Conservation (phyloP, 2,113 vertebrate genomes). For the cattle (Bos taurus) region ARS-UCD2.0 NC_037339.1:44972501-44973000, state of each 20-base stretch:
- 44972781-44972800: background rate
- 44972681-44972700: background rate
- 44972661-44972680: background rate
- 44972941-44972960: background rate
- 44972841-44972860: background rate
- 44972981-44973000: background rate
- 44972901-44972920: background rate
- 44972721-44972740: background rate
- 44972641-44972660: background rate
- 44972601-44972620: background rate
- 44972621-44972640: background rate
- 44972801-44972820: background rate
- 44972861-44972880: background rate
- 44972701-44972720: background rate
- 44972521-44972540: background rate
- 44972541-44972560: background rate
- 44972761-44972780: background rate
- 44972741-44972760: background rate
- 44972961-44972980: background rate
- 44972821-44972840: background rate
- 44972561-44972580: background rate
- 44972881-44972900: background rate
- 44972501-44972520: background rate
- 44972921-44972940: background rate
- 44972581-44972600: background rate